Conservation (phyloP, 2,888 invertebrate species). For the Mechanitis mazaeus region DNA sequence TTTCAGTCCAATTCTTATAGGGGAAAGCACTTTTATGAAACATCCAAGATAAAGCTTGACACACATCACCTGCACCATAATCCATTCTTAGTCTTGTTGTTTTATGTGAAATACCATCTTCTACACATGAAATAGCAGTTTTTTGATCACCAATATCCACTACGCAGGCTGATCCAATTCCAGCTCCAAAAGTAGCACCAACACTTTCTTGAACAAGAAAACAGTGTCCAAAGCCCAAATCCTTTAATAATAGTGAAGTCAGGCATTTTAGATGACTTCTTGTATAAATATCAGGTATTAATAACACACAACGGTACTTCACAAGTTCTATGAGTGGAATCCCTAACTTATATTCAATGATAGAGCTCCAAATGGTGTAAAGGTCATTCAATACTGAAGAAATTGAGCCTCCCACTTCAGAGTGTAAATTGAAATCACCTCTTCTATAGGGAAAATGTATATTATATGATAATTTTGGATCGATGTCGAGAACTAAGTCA, state of each 20-base stretch:
- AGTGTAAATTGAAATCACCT: conserved; percentile 92
- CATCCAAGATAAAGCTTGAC: conserved; percentile 91
- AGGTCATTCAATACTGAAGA: conserved; percentile 89
- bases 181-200: conserved; percentile 71
- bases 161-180: conserved; percentile 88
- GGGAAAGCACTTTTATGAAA: conserved; percentile 94
- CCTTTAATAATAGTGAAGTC: conserved; percentile 85
- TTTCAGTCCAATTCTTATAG: conserved; percentile 86
- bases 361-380: conserved; percentile 91
- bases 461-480: conserved; percentile 84
- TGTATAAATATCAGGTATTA: conserved; percentile 93
- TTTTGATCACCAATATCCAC: conserved; percentile 97
- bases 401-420: conserved; percentile 89
- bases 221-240: conserved; percentile 91
- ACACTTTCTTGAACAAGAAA: conserved; percentile 86
- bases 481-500: conserved; percentile 84
- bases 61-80: conserved; percentile 94
- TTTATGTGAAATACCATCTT: conserved; percentile 95
- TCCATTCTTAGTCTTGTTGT: conserved; percentile 89
- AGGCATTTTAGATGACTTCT: conserved; percentile 90
- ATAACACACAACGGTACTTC: conserved; percentile 89
- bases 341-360: conserved; percentile 84
- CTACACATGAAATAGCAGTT: conserved; percentile 96
- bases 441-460: conserved; percentile 92
- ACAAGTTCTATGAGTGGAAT: conserved; percentile 83